phyloP scores from a whole-genome alignment of 2,888 invertebrate species.

The Aricia artaxerxes region DNA sequence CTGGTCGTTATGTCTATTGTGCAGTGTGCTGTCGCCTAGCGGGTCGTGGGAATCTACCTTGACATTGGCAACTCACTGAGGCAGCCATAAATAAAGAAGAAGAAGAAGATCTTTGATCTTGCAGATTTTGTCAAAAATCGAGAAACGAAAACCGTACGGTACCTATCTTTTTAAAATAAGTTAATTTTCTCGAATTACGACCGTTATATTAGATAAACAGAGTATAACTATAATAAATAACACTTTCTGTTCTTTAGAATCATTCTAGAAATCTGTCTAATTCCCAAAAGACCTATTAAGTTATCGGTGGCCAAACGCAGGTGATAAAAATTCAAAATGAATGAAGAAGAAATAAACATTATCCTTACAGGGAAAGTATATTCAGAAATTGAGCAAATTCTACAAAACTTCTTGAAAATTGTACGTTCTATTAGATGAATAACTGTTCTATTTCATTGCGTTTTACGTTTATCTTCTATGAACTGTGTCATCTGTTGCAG shows the following conservation, averaged over 20 bases:
- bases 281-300: slow-evolving; percentile 2
- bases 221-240: neutral
- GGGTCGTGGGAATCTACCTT: too few species aligned
- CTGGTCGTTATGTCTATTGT: too few species aligned
- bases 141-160: too few species aligned
- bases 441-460: neutral
- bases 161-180: too few species aligned
- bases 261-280: neutral
- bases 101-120: too few species aligned
- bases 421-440: slow-evolving; percentile 48
- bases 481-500: slow-evolving; percentile 52
- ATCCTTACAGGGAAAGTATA: slow-evolving; percentile 52
- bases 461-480: slow-evolving; percentile 7
- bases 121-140: too few species aligned
- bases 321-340: slow-evolving; percentile 50
- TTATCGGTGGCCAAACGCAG: slow-evolving; percentile 21
- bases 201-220: neutral
- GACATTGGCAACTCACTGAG: too few species aligned
- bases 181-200: neutral
- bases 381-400: slow-evolving; percentile 50
- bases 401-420: slow-evolving; percentile 57
- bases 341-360: slow-evolving; percentile 65
- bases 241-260: neutral
- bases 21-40: too few species aligned
- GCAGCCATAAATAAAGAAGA: too few species aligned